A percentile compares a stretch with the other conserved stretches of the same genome.
These are phyloP conservation scores for Esperia sulphurella DNA, from an alignment of 2,888 invertebrate genomes.

Conservation along the genomic window DNA sequence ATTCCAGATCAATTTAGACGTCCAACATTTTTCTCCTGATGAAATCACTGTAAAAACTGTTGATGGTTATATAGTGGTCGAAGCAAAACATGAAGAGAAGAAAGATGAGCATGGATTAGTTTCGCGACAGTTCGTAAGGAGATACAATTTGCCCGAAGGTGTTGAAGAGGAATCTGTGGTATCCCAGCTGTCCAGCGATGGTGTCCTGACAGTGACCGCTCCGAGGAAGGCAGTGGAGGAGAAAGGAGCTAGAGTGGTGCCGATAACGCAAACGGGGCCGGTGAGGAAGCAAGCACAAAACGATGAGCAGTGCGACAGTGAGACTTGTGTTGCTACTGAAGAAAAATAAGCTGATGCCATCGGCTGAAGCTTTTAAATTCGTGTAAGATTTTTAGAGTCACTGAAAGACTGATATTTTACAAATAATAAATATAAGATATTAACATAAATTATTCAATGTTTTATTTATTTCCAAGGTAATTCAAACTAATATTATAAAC, in stretches of 20 bases:
- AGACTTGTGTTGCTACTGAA: no score
- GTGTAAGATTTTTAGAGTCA: no score
- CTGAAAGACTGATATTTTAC: no score
- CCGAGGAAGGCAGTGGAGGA: conserved; percentile 50
- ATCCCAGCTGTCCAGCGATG: conserved; percentile 86
- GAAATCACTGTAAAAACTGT: conserved; percentile 86
- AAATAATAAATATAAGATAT: no score
- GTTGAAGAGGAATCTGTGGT: conserved; percentile 83
- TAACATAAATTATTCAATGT: no score
- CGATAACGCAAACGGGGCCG: conserved; percentile 79
- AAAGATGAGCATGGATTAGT: conserved; percentile 85
- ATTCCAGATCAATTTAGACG: conserved; percentile 84
- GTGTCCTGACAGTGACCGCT: conserved; percentile 84
- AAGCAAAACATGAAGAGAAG: conserved; percentile 88
- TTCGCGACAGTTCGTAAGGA: conserved; percentile 84
- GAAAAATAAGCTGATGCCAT: no score
- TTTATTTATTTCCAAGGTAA: no score
- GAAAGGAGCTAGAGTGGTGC: conserved; percentile 70
- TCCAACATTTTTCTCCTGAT: conserved; percentile 85
- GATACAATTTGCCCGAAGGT: conserved; percentile 84
- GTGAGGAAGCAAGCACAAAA: conserved; percentile 57
- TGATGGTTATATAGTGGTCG: conserved; percentile 82
- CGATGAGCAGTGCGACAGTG: conserved; percentile 10
- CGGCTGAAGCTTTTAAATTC: no score
- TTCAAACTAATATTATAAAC: no score